These are phyloP conservation scores for Setophaga petechia DNA, from an alignment of 2,113 vertebrate species.

Conservation along the genomic window DNA sequence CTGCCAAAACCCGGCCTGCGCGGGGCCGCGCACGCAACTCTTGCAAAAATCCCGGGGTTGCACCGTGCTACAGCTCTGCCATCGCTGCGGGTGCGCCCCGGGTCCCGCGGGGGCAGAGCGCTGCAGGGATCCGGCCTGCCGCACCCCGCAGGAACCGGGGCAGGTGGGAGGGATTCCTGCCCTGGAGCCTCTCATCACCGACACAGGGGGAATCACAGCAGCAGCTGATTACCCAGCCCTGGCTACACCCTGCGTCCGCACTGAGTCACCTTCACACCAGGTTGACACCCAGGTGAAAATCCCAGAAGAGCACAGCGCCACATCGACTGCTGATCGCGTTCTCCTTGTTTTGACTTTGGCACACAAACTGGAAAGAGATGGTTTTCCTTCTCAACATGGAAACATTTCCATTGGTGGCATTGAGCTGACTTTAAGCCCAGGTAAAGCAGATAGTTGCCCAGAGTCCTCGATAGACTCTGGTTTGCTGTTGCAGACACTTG, in stretches of 20 bases:
- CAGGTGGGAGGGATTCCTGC: neutral
- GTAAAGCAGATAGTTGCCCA: neutral
- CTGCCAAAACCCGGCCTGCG: fast-evolving
- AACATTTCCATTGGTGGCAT: neutral
- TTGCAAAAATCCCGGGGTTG: fast-evolving
- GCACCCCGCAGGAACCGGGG: neutral
- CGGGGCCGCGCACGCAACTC: fast-evolving
- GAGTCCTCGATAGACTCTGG: fast-evolving
- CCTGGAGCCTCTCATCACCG: fast-evolving
- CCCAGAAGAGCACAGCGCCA: too few species aligned
- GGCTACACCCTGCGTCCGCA: neutral
- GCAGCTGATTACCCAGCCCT: fast-evolving
- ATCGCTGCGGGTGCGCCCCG: fast-evolving
- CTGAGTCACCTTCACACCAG: neutral
- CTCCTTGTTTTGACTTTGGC: neutral
- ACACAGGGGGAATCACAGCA: fast-evolving
- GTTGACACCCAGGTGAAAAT: fast-evolving
- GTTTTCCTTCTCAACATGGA: neutral
- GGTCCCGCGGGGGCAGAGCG: fast-evolving
- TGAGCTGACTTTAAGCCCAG: fast-evolving
- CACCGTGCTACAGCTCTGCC: fast-evolving
- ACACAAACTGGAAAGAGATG: neutral
- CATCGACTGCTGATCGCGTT: neutral
- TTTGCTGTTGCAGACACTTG: neutral
- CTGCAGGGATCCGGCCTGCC: neutral